Evolutionary conservation across 2,888 invertebrate species (phyloP), one percentile per base, ranked within the genome.

Genomic region (Perizoma affinitatum): DNA sequence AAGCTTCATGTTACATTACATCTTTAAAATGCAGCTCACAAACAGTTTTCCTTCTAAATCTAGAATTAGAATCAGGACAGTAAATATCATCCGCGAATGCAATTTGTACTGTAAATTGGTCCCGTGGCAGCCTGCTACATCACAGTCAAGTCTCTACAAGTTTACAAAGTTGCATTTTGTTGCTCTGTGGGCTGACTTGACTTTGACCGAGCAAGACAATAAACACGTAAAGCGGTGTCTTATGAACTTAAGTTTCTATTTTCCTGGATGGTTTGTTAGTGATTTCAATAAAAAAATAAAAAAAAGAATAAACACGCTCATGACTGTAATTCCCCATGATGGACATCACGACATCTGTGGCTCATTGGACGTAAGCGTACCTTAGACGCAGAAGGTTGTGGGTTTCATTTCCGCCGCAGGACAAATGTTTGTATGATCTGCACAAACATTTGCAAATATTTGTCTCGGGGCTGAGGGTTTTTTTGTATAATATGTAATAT

Each of bases 21-120:
- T 22, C 10, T 44, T 43, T 43, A 36, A 49, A 43, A 58, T 54
- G 58, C 49, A 59, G 44, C 41, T 51, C 54, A 54, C 47, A 57
- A 58, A 6, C 50, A 33, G 44, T 45, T 52, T 44, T 48, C 46
- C 38, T 38, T 53, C 48, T 42, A 49, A 58, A 65, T 63, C 63
- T 61, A 45, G 44, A 51, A 58, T 55, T 58, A 60, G 49, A 56
- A 62, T 58, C 62, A 54, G 51, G 62, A 61, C 52, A 62, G 36
- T 56, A 54, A 65, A 56, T 58, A 62, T 59, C 44, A 58, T 54
- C 42, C 41, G 48, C 44, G 53, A 59, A 61, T 49, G 58, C 61
- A 66, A 68, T 68, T 64, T 64, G 58, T 58, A 47, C 53, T 61
- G 57, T 22, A 61, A 66, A 68, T 61, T 48, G 56, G 47, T 61